phyloP scores from a whole-genome alignment of 2,888 invertebrate species.

The Ichneumon xanthorius region DNA sequence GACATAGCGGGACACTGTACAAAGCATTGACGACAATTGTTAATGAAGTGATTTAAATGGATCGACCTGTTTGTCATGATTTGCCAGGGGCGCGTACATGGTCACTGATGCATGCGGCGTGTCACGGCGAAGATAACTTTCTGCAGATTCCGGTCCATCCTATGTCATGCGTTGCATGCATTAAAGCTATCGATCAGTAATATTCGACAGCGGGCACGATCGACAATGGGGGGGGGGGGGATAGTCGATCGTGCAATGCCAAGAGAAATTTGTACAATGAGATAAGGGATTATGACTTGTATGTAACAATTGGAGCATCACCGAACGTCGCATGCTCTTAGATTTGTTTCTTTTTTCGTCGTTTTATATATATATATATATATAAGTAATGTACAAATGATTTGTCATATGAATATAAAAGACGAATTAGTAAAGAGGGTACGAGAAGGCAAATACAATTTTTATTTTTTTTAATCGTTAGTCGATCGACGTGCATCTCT shows the following conservation, averaged over 20 bases:
- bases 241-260: slow-evolving; percentile 20
- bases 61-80: slow-evolving; percentile 84
- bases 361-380: slow-evolving; percentile 1
- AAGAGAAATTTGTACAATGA: slow-evolving; percentile 18
- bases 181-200: slow-evolving; percentile 83
- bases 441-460: slow-evolving; percentile 10
- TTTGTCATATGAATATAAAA: slow-evolving; percentile 35
- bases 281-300: slow-evolving; percentile 30
- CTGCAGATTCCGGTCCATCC: slow-evolving; percentile 83
- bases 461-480: not conserved
- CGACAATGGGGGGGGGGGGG: not conserved
- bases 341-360: not conserved
- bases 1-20: slow-evolving; percentile 55
- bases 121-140: slow-evolving; percentile 83
- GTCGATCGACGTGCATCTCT: slow-evolving; percentile 65
- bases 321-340: slow-evolving; percentile 47
- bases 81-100: slow-evolving; percentile 84
- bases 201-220: slow-evolving; percentile 66
- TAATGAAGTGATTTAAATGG: slow-evolving; percentile 81
- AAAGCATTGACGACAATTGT: slow-evolving; percentile 68
- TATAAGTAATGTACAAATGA: slow-evolving; percentile 46
- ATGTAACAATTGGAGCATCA: slow-evolving; percentile 29
- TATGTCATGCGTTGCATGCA: slow-evolving; percentile 84
- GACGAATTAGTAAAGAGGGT: slow-evolving; percentile 35
- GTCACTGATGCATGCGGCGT: slow-evolving; percentile 82